Conservation (phyloP, 2,797 vertebrate species). For the Acrossocheilus fasciatus region DNA sequence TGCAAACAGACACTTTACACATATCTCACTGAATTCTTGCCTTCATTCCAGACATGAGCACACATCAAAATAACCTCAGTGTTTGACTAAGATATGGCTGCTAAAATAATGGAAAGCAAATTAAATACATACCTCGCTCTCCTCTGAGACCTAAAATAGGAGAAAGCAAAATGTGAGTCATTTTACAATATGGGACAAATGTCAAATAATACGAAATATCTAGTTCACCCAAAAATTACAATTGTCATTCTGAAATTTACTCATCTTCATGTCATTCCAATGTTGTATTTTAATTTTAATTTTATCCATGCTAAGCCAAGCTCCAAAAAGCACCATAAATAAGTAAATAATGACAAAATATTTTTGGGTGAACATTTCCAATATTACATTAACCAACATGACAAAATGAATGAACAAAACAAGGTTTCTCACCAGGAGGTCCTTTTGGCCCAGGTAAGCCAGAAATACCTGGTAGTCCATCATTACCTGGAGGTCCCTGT, state of each 20-base stretch:
- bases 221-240: too few species aligned
- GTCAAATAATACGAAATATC: background rate
- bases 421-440: constrained; percentile 72
- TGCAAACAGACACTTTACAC: constrained; percentile 3
- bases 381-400: background rate
- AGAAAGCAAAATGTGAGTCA: constrained; percentile 24
- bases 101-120: background rate
- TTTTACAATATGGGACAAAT: background rate
- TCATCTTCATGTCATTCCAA: background rate
- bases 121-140: constrained; percentile 76
- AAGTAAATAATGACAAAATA: background rate
- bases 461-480: constrained; percentile 73
- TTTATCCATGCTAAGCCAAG: background rate
- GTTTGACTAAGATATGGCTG: constrained; percentile 22
- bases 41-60: constrained; percentile 45
- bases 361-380: background rate
- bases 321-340: background rate
- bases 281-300: background rate
- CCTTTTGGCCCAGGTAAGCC: constrained; percentile 78
- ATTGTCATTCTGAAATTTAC: background rate
- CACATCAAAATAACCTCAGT: constrained; percentile 19
- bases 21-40: constrained; percentile 32
- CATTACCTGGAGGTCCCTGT: constrained; percentile 65
- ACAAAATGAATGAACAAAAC: background rate
- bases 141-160: constrained; percentile 79